Base-by-base conservation (phyloP, 2,113 vertebrate species). In the Microcebus tavaratra region DNA sequence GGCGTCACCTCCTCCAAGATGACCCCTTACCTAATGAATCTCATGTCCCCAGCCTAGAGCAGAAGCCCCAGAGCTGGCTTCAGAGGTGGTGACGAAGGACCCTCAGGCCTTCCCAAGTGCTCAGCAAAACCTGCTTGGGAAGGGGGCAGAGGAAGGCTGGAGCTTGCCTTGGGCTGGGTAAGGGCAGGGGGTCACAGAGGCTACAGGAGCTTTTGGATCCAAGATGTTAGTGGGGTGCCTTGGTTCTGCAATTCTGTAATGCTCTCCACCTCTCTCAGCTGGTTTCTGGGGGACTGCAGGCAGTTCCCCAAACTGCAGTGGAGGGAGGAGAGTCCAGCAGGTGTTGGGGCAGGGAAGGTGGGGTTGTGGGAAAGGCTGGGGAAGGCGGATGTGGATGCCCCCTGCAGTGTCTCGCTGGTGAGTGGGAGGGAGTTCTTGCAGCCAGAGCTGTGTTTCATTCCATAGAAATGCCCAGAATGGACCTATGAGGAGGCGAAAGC, bases 31-130 rank as follows among this genome's bases (percentile, higher is more conserved):
- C 23, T 9, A 12, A 45, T 8, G 17, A 78, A 25, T n/a, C 57
- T 18, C 0, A 15, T 29, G 61, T 5, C 14, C 45, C 34, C 29
- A 21, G 13, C 23, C 3, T 0, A 11, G 61, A 8, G 6, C 13
- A 10, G 53, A 59, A 6, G 11, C n/a, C 65, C 17, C 6, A 34
- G 48, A 6, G 50, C 59, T 18, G 76, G 61, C 11, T 14, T 81
- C n/a, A 5, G 36, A 6, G 34, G n/a, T 50, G 23, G 9, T 25
- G 39, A 13, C 3, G 8, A 10, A 9, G 36, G 53, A 29, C 27
- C 31, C 27, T 23, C 29, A 45, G 36, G 17, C 20, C 39, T 68
- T 68, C 34, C 73, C 31, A 13, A 55, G 20, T 11, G 72, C 67
- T 70, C 39, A 11, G 29, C 45, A 55, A 27, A 68, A 12, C n/a